phyloP scores from a whole-genome alignment of 2,113 vertebrate genomes.

The Xyrauchen texanus region DNA sequence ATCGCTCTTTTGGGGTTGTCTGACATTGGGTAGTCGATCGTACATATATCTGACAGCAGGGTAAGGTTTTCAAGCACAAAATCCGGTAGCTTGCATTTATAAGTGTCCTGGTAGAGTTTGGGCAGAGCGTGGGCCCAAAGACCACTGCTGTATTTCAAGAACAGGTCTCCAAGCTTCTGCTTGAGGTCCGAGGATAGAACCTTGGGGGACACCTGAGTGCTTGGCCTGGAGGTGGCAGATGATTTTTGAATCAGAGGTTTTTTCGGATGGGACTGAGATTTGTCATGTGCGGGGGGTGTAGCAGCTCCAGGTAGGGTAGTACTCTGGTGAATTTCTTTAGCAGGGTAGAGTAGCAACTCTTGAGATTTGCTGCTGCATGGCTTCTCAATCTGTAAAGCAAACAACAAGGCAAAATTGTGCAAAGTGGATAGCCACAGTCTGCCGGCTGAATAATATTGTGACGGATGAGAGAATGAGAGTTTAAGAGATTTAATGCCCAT shows the following conservation, averaged over 20 bases:
- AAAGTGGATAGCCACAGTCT: too few species aligned
- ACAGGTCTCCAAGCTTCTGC: conserved; percentile 82
- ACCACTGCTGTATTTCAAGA: conserved; percentile 87
- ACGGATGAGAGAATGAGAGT: too few species aligned
- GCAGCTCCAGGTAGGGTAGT: conserved; percentile 33
- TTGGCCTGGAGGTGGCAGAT: conserved; percentile 32
- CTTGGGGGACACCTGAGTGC: conserved; percentile 34
- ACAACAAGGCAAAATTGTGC: not conserved
- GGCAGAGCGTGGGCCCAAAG: conserved; percentile 93
- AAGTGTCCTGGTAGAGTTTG: conserved; percentile 88
- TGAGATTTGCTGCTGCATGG: conserved; percentile 78
- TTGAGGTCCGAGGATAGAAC: conserved; percentile 76
- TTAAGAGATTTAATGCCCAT: too few species aligned
- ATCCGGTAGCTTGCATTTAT: conserved; percentile 84
- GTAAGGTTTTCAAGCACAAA: conserved; percentile 82
- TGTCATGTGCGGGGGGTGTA: conserved; percentile 15
- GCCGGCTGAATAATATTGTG: too few species aligned
- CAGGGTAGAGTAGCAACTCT: conserved; percentile 86
- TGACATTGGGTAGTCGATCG: conserved; percentile 84
- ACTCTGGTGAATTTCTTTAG: conserved; percentile 62
- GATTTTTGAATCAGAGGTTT: conserved; percentile 42
- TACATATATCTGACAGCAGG: conserved; percentile 85
- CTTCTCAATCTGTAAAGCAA: conserved; percentile 81
- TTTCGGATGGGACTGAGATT: conserved; percentile 52
- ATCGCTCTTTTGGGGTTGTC: conserved; percentile 89